phyloP scores from a whole-genome alignment of 2,888 invertebrate species.

The Dynastes tityus region DNA sequence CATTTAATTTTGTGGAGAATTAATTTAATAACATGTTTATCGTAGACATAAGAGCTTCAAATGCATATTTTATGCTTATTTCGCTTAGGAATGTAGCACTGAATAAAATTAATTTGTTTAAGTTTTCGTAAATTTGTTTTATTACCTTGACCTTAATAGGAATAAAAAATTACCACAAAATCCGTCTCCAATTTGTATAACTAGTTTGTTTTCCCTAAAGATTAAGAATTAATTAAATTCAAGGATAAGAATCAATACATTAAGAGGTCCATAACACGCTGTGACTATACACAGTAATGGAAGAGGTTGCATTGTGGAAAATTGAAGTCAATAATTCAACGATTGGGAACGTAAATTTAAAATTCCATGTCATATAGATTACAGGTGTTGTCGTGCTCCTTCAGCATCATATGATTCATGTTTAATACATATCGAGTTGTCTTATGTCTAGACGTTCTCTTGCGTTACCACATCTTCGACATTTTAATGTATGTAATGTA shows the following conservation, averaged over 20 bases:
- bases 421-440: constrained; percentile 34
- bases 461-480: constrained; percentile 32
- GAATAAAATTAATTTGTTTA: background rate
- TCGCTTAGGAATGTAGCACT: constrained; percentile 7
- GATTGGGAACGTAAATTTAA: background rate
- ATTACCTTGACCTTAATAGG: constrained; percentile 32
- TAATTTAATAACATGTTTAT: too few relatives aligned
- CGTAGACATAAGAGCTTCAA: background rate
- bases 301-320: background rate
- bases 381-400: constrained; percentile 16
- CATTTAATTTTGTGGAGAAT: too few relatives aligned
- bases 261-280: background rate
- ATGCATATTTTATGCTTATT: constrained; percentile 7
- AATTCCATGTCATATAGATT: constrained; percentile 37
- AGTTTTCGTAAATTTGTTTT: background rate
- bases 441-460: constrained; percentile 36
- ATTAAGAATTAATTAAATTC: constrained; percentile 19
- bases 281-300: background rate
- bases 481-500: constrained; percentile 8
- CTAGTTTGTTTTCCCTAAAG: background rate
- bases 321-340: too few relatives aligned
- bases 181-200: constrained; percentile 19
- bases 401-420: constrained; percentile 37
- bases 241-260: background rate
- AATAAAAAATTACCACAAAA: constrained; percentile 22